A percentile compares a stretch with the other conserved stretches of the same genome.
phyloP scores from a whole-genome alignment of 2,797 vertebrate genomes.

The Chelon auratus region DNA sequence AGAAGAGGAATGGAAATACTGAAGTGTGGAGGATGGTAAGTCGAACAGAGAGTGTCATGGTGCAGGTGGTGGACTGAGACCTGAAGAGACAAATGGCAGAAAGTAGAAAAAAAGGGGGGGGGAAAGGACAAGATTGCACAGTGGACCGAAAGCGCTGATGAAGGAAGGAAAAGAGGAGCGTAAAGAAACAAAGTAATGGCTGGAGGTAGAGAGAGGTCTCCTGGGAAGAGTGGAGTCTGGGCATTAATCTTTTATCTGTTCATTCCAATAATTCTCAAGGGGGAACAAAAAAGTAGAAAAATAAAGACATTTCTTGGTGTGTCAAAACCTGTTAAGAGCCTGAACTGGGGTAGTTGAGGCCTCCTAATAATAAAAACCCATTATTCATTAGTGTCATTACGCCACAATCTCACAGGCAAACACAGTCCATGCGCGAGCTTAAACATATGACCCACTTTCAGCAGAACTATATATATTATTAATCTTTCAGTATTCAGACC shows the following conservation, averaged over 20 bases:
- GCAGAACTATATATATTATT: constrained; percentile 29
- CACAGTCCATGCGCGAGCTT: not conserved
- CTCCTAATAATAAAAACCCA: constrained; percentile 37
- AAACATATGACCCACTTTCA: constrained; percentile 47
- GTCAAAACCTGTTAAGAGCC: constrained; percentile 40
- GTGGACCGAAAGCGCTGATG: not conserved
- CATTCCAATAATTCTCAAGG: constrained; percentile 29
- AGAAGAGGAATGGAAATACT: not conserved
- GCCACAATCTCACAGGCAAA: constrained; percentile 32
- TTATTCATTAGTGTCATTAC: constrained; percentile 49
- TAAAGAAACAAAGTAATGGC: constrained; percentile 5
- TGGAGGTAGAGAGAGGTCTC: constrained; percentile 10
- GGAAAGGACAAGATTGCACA: too few relatives aligned
- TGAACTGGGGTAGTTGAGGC: not conserved
- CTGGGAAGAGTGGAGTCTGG: not conserved
- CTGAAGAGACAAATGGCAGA: not conserved
- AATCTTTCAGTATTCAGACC: constrained; percentile 36
- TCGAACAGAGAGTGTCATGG: not conserved
- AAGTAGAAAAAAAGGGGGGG: not conserved
- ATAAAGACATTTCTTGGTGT: constrained; percentile 13
- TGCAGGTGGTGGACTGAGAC: too few relatives aligned
- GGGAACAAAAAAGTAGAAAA: not conserved
- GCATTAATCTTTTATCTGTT: constrained; percentile 44
- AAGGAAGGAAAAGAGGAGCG: not conserved
- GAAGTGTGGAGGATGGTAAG: not conserved